Evolutionary conservation across 37 sponge, comb jelly and placozoan species (phyloP).

Genomic region (Cliona cf. orientalis): DNA sequence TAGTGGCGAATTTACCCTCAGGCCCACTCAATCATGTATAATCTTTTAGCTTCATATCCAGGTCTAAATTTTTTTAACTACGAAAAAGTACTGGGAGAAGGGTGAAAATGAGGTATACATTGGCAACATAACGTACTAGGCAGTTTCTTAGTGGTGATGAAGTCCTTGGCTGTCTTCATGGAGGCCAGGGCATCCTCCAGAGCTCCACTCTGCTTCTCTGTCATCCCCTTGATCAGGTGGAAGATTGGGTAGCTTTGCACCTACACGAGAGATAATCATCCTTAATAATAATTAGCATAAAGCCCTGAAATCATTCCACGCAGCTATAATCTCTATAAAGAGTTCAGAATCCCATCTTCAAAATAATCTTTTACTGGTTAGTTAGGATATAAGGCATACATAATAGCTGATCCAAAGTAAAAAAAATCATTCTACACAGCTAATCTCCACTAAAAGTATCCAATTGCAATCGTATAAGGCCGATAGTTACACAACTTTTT

Average conservation of each 20-base stretch:
- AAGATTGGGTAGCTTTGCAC: slow-evolving; percentile 73
- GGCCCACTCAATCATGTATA: no score
- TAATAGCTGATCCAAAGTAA: no score
- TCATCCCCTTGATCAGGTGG: slow-evolving; percentile 71
- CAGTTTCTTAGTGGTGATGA: slow-evolving; percentile 13
- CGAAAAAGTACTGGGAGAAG: neutral
- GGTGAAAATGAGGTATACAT: neutral
- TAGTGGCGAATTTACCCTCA: no score
- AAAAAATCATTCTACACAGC: no score
- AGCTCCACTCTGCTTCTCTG: slow-evolving; percentile 34
- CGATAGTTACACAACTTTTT: no score
- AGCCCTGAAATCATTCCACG: neutral
- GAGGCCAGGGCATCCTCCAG: slow-evolving; percentile 58
- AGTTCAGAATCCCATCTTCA: no score
- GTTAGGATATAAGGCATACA: no score
- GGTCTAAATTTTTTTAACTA: no score
- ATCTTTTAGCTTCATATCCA: no score
- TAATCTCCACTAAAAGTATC: neutral
- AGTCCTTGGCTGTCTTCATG: slow-evolving; percentile 65
- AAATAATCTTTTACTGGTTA: no score
- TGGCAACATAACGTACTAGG: neutral
- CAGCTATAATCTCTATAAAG: no score
- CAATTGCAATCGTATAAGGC: slow-evolving; percentile 34
- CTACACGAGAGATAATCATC: neutral
- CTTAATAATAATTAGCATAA: neutral